Base-by-base conservation (phyloP, 2,113 vertebrate species). In the Plestiodon gilberti region DNA sequence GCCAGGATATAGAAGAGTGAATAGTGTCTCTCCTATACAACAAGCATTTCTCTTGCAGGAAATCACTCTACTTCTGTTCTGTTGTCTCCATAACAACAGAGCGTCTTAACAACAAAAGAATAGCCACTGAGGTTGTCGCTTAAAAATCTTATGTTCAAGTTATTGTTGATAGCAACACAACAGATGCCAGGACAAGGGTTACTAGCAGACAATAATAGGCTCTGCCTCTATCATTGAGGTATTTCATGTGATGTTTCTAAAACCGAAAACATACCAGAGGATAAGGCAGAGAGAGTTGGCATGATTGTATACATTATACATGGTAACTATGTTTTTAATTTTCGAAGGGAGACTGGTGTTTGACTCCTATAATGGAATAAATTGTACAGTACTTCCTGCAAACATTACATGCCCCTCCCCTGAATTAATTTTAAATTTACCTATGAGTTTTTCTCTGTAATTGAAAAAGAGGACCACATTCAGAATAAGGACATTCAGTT, bases 31-130 rank as follows among this genome's bases (percentile, higher is more conserved):
- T 94, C 38, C n/a, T 92, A 28, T 88, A 78, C 84, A 95, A 70
- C 61, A 90, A 89, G 71, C 35, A 78, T 91, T 93, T 94, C 70
- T 90, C 78, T 62, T 88, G 76, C 82, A 84, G 92, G 83, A 90
- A 91, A 84, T 61, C 90, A 87, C 80, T 93, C 52, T 90, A 95
- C 90, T 84, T 84, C 90, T 94, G 48, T 91, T 94, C 90, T 88
- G 89, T 82, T 93, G 82, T 96, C 92, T 96, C 96, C 93, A 93
- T 94, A 91, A 91, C 87, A 94, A 96, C 93, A 91, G 88, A 76
- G 85, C 90, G 92, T 86, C 59, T 1, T 93, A 93, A 95, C 92
- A 95, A 93, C 89, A 94, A 94, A 95, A 95, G 87, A 93, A 89
- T 89, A 92, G 87, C 71, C 88, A 35, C 88, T 95, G 91, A 94